Conservation (phyloP, 1,140 invertebrate species). For the Bombus haemorrhoidalis region DNA sequence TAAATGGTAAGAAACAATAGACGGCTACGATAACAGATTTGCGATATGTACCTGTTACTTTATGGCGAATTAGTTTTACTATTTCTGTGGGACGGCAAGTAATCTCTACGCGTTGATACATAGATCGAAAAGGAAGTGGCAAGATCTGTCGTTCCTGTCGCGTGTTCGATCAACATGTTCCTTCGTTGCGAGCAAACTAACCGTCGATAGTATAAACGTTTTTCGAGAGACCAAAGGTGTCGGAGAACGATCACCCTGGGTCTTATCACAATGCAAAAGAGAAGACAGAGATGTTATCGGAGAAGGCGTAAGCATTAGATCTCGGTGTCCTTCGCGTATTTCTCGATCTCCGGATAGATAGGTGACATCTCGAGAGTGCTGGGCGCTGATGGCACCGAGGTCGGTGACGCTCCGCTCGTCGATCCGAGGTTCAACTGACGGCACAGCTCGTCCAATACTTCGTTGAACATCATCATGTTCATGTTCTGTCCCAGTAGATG, state of each 20-base stretch:
- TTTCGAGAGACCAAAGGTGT: conserved; percentile 37
- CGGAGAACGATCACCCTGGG: conserved; percentile 45
- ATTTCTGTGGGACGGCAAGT: background rate
- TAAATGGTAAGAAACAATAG: background rate
- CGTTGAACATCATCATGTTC: conserved; percentile 90
- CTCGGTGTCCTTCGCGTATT: conserved; percentile 91
- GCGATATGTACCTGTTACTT: background rate
- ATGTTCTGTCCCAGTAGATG: conserved; percentile 93
- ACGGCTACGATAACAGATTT: background rate
- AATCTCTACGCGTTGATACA: too few relatives aligned
- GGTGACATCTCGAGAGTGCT: conserved; percentile 92
- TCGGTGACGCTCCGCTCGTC: conserved; percentile 88
- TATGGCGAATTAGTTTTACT: background rate
- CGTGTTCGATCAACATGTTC: background rate
- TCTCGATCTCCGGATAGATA: conserved; percentile 90
- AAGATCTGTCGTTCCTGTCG: background rate
- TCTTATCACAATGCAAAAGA: conserved; percentile 74
- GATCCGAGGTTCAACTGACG: conserved; percentile 87
- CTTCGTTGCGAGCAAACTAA: too few relatives aligned
- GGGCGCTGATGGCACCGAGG: conserved; percentile 90
- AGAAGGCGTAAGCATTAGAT: conserved; percentile 83
- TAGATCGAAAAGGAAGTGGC: background rate
- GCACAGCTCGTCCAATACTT: conserved; percentile 87
- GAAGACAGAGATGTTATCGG: background rate
- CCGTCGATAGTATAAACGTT: conserved; percentile 59